Conservation (phyloP, 2,797 vertebrate species). For the Loriculus beryllinus region DNA sequence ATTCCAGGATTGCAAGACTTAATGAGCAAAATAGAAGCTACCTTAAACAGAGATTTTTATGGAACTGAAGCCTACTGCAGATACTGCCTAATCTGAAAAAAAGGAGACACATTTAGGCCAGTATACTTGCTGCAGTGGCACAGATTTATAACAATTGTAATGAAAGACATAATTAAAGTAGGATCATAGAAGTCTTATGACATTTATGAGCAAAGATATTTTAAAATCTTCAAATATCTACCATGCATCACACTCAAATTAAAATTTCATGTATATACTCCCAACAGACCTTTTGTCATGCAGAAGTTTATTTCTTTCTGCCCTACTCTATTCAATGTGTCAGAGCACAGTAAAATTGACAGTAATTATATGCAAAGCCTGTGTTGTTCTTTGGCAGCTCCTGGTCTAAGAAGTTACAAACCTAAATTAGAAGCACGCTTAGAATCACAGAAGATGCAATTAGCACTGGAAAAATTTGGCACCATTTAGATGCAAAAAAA, state of each 20-base stretch:
- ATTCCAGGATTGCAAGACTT: neutral
- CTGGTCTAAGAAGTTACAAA: slow-evolving; percentile 76
- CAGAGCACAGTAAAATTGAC: slow-evolving; percentile 72
- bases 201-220: slow-evolving; percentile 70
- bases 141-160: slow-evolving; percentile 63
- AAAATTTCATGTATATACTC: slow-evolving; percentile 76
- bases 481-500: slow-evolving; percentile 61
- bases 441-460: slow-evolving; percentile 78
- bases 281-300: slow-evolving; percentile 74
- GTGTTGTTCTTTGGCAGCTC: slow-evolving; percentile 73
- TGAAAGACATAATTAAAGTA: slow-evolving; percentile 65
- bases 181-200: slow-evolving; percentile 50
- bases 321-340: slow-evolving; percentile 65
- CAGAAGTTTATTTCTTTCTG: slow-evolving; percentile 72
- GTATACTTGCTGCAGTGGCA: slow-evolving; percentile 7
- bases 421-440: slow-evolving; percentile 77
- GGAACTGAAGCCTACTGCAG: slow-evolving; percentile 24
- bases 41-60: slow-evolving; percentile 25
- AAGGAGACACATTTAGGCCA: slow-evolving; percentile 51
- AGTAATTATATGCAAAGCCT: slow-evolving; percentile 76
- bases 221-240: slow-evolving; percentile 70
- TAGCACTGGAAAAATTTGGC: slow-evolving; percentile 74
- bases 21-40: neutral
- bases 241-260: slow-evolving; percentile 73
- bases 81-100: slow-evolving; percentile 45